Percentiles rank a stretch among this genome's conserved stretches.
Conservation (phyloP, 1,140 invertebrate genomes). For the Drosophila funebris region DNA sequence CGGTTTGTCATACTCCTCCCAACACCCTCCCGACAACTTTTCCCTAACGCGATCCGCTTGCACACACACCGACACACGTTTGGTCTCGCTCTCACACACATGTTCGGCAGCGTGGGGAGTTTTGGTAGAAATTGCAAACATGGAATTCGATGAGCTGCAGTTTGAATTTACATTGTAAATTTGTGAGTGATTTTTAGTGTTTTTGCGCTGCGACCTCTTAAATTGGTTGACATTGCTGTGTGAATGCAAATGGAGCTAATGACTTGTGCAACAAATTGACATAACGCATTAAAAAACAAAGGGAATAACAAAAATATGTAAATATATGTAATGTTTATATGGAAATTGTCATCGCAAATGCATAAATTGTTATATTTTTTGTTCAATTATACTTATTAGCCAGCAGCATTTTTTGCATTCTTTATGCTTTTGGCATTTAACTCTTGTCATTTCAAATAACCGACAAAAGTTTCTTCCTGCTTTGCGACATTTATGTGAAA, state of each 20-base stretch:
- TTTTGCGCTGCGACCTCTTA: conserved; percentile 28
- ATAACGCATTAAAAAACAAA: conserved; percentile 5
- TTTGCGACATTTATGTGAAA: conserved; percentile 60
- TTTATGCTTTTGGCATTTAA: conserved; percentile 31
- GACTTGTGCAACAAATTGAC: conserved; percentile 30
- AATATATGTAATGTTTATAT: background rate
- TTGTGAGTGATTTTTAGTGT: conserved; percentile 61
- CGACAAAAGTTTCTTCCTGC: conserved; percentile 42
- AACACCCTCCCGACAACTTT: background rate
- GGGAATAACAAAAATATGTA: background rate
- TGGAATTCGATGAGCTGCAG: conserved; percentile 40
- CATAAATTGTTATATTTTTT: conserved; percentile 8
- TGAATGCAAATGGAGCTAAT: conserved; percentile 46
- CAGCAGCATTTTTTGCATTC: conserved; percentile 3
- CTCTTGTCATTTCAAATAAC: too few relatives aligned
- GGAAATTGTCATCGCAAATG: background rate
- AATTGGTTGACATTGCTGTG: conserved; percentile 43
- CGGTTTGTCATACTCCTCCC: conserved; percentile 29
- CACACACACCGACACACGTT: background rate
- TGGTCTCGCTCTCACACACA: background rate
- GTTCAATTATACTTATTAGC: conserved; percentile 19
- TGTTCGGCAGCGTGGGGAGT: background rate
- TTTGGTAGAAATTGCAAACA: conserved; percentile 31
- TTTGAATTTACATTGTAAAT: conserved; percentile 63
- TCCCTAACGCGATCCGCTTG: too few relatives aligned